Conservation (phyloP, 53 echinoderm and acorn worm genomes). For the Echinometra lucunter region DNA sequence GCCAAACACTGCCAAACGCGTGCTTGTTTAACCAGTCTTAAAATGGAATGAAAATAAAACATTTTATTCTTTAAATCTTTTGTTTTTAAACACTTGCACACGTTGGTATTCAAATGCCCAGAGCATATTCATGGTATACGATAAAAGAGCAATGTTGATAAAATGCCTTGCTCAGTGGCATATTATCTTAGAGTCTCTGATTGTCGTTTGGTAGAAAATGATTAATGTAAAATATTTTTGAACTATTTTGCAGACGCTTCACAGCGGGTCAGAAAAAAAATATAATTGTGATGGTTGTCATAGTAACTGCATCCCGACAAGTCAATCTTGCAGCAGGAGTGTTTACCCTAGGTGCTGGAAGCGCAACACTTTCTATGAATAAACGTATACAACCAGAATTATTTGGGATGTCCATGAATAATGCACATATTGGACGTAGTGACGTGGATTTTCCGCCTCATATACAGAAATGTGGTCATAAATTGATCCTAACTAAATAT, state of each 20-base stretch:
- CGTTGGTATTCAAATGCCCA: no score
- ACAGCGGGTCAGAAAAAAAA: background rate
- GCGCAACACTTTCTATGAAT: background rate
- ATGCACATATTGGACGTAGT: background rate
- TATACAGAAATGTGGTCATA: background rate
- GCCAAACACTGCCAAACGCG: no score
- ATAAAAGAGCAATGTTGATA: no score
- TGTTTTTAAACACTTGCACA: no score
- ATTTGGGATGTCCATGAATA: background rate
- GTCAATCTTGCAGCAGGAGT: background rate
- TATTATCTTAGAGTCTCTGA: no score
- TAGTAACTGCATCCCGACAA: background rate
- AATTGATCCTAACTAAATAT: background rate
- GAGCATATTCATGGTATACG: no score
- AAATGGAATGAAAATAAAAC: no score
- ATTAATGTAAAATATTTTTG: no score
- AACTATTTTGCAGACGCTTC: background rate
- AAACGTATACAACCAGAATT: background rate
- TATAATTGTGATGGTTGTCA: background rate
- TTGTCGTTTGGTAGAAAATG: no score
- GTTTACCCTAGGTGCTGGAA: background rate
- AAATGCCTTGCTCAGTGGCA: no score
- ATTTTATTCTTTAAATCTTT: no score
- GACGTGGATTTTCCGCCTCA: background rate
- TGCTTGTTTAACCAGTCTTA: no score